phyloP scores from a whole-genome alignment of 2,888 invertebrate species.

The Protodeltote pygarga region DNA sequence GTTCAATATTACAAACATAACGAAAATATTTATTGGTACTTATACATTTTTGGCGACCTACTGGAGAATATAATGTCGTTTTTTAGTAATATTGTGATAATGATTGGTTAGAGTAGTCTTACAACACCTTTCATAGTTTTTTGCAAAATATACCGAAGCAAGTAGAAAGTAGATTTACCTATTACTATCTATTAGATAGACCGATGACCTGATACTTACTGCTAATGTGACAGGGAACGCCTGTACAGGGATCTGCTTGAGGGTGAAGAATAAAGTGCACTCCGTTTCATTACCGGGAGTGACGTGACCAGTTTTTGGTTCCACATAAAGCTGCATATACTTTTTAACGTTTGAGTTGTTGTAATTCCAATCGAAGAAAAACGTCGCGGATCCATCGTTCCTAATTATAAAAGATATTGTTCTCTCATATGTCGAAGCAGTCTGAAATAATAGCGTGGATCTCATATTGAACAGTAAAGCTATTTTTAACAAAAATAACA shows the following conservation, averaged over 20 bases:
- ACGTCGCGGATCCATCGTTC: slow-evolving; percentile 79
- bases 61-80: too few relatives aligned
- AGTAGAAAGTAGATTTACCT: too few relatives aligned
- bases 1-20: too few relatives aligned
- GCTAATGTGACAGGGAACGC: slow-evolving; percentile 71
- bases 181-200: too few relatives aligned
- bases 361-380: slow-evolving; percentile 78
- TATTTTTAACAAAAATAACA: neutral
- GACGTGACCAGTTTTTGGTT: slow-evolving; percentile 74
- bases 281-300: slow-evolving; percentile 66
- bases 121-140: too few relatives aligned
- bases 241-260: slow-evolving; percentile 75
- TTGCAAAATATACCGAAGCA: too few relatives aligned
- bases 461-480: neutral
- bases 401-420: slow-evolving; percentile 73
- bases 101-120: too few relatives aligned
- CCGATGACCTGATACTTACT: slow-evolving; percentile 62
- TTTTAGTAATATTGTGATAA: too few relatives aligned
- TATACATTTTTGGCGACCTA: too few relatives aligned
- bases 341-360: slow-evolving; percentile 67
- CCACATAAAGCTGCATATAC: slow-evolving; percentile 70
- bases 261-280: slow-evolving; percentile 69
- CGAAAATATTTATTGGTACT: too few relatives aligned
- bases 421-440: slow-evolving; percentile 79
- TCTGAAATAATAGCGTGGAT: slow-evolving; percentile 55